These are phyloP conservation scores for Felis catus DNA, from an alignment of 2,113 vertebrate species.

Conservation along the genomic window DNA sequence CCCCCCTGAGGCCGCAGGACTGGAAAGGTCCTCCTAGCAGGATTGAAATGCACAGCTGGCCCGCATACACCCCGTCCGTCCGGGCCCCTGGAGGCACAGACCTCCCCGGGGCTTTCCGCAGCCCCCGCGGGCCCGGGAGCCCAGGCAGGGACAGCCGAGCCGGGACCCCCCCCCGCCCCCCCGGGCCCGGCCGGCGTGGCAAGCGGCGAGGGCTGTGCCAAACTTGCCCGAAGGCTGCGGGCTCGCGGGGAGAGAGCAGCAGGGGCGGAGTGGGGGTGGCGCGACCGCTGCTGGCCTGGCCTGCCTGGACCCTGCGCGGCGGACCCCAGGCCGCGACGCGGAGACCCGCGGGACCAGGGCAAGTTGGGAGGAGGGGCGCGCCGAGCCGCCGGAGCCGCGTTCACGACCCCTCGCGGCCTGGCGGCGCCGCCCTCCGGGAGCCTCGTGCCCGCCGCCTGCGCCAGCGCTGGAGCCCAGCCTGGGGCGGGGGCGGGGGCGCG, in stretches of 20 bases:
- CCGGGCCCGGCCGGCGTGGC: rapidly evolving
- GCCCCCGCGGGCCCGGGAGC: background rate
- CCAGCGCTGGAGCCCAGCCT: background rate
- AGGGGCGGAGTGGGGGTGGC: background rate
- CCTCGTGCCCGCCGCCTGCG: rapidly evolving
- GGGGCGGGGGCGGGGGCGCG: rapidly evolving
- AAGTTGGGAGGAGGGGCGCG: background rate
- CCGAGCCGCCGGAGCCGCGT: rapidly evolving
- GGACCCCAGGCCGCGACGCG: background rate
- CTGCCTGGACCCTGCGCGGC: background rate
- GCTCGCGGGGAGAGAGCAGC: background rate
- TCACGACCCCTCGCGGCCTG: background rate
- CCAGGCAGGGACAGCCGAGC: background rate
- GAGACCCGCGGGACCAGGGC: rapidly evolving
- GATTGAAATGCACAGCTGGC: background rate
- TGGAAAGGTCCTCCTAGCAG: background rate
- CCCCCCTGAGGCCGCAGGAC: background rate
- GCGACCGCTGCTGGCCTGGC: too few species aligned
- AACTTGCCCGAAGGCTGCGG: background rate
- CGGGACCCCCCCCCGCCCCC: too few species aligned
- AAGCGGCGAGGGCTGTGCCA: background rate
- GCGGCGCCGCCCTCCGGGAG: background rate
- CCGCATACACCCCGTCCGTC: background rate
- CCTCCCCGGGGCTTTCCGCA: background rate
- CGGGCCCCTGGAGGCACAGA: background rate